Conservation (phyloP, 1,140 invertebrate genomes). For the Drosophila pruinosa region DNA sequence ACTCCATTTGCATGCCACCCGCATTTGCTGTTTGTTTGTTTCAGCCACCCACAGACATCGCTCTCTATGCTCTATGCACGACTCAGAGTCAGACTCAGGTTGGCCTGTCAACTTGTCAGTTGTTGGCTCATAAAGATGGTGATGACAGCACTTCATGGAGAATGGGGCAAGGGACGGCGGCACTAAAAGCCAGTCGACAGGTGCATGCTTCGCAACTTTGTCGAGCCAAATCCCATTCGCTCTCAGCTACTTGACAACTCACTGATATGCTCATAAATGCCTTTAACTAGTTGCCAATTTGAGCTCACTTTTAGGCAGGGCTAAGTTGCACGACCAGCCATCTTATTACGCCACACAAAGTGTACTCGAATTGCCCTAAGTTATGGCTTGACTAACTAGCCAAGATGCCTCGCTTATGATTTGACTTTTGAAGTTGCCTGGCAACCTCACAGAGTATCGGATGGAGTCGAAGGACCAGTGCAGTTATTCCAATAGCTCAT, state of each 20-base stretch:
- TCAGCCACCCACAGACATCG: slow-evolving; percentile 19
- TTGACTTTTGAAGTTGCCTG: not conserved
- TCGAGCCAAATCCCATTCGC: slow-evolving; percentile 51
- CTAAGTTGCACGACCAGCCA: not conserved
- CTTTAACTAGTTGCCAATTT: slow-evolving; percentile 23
- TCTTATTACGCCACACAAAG: not conserved
- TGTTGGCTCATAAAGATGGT: slow-evolving; percentile 54
- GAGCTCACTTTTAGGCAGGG: not conserved
- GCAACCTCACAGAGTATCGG: not conserved
- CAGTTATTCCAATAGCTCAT: slow-evolving; percentile 10
- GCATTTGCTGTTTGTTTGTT: slow-evolving; percentile 48
- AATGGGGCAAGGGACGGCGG: not conserved
- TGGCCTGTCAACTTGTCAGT: slow-evolving; percentile 66
- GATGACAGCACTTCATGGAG: slow-evolving; percentile 41
- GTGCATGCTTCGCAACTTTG: slow-evolving; percentile 66
- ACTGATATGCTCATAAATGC: slow-evolving; percentile 33
- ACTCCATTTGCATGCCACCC: slow-evolving; percentile 56
- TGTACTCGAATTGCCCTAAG: not conserved
- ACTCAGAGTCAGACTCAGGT: not conserved
- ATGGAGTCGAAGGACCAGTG: not conserved
- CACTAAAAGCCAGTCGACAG: slow-evolving; percentile 66
- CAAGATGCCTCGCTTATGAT: not conserved
- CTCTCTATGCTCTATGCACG: not conserved
- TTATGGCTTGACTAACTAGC: not conserved
- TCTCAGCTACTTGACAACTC: slow-evolving; percentile 38